These are phyloP conservation scores for Xestia xanthographa DNA, from an alignment of 2,888 invertebrate genomes.

Conservation along the genomic window DNA sequence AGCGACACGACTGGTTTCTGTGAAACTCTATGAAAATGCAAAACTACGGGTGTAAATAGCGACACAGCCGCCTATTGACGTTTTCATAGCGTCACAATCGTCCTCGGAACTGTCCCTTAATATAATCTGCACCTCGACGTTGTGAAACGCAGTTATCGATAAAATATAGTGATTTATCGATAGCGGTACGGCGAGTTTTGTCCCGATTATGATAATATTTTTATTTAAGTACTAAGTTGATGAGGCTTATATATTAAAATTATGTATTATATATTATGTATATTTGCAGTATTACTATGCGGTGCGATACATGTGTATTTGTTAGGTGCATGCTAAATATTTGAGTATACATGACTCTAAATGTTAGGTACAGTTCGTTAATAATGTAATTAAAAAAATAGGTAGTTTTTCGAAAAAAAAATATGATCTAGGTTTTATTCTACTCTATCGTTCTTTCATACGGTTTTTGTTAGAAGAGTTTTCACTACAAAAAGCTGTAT, in stretches of 20 bases:
- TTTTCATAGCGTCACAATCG: too few relatives aligned
- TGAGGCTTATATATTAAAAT: slow-evolving; percentile 4
- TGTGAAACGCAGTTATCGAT: not conserved
- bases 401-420: not conserved
- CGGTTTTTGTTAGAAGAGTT: not conserved
- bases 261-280: not conserved
- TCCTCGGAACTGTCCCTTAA: not conserved
- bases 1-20: not conserved
- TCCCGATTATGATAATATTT: too few relatives aligned
- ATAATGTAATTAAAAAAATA: not conserved
- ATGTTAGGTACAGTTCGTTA: slow-evolving; percentile 6
- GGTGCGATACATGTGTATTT: slow-evolving; percentile 3
- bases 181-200: not conserved
- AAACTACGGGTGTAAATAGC: too few relatives aligned
- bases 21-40: not conserved
- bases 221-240: not conserved
- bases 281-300: not conserved
- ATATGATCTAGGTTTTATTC: not conserved
- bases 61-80: too few relatives aligned
- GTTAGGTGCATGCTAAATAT: slow-evolving; percentile 41
- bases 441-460: slow-evolving; percentile 6
- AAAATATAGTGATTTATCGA: not conserved
- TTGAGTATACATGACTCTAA: not conserved
- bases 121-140: not conserved
- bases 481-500: slow-evolving; percentile 32